A percentile compares a stretch with the other conserved stretches of the same genome.
These are phyloP conservation scores for Cheilosia vernalis DNA, from an alignment of 2,888 invertebrate species.

Conservation along the genomic window DNA sequence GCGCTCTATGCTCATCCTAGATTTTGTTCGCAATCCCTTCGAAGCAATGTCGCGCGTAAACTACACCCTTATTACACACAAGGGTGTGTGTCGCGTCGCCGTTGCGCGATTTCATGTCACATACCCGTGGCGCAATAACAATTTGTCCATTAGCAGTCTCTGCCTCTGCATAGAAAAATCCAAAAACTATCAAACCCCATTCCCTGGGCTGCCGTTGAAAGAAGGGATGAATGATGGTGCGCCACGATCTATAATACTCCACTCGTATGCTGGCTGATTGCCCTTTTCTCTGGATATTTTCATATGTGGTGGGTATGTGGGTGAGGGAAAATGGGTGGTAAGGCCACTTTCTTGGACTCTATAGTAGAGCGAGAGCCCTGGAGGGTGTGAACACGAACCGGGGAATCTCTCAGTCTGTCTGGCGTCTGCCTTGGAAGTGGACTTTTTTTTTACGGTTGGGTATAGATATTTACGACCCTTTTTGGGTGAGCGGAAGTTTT, in stretches of 20 bases:
- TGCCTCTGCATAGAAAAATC: slow-evolving; percentile 53
- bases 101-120: background rate
- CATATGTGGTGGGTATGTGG: background rate
- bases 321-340: background rate
- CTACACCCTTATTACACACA: slow-evolving; percentile 70
- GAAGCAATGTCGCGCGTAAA: slow-evolving; percentile 61
- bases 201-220: slow-evolving; percentile 29
- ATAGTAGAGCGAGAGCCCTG: background rate
- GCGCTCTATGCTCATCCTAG: slow-evolving; percentile 49
- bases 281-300: slow-evolving; percentile 46
- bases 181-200: slow-evolving; percentile 54
- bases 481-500: slow-evolving; percentile 28
- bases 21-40: slow-evolving; percentile 38
- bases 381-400: slow-evolving; percentile 49
- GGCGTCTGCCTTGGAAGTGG: slow-evolving; percentile 62
- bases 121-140: slow-evolving; percentile 41
- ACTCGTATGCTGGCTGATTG: slow-evolving; percentile 63
- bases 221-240: slow-evolving; percentile 61
- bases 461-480: slow-evolving; percentile 45
- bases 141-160: slow-evolving; percentile 55
- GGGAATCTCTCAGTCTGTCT: slow-evolving; percentile 61
- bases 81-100: slow-evolving; percentile 56
- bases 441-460: slow-evolving; percentile 31
- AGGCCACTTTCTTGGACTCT: slow-evolving; percentile 53
- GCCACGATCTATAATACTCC: slow-evolving; percentile 55